Evolutionary conservation across 2,113 vertebrate species (phyloP).

Genomic region (Leptodactylus fuscus): DNA sequence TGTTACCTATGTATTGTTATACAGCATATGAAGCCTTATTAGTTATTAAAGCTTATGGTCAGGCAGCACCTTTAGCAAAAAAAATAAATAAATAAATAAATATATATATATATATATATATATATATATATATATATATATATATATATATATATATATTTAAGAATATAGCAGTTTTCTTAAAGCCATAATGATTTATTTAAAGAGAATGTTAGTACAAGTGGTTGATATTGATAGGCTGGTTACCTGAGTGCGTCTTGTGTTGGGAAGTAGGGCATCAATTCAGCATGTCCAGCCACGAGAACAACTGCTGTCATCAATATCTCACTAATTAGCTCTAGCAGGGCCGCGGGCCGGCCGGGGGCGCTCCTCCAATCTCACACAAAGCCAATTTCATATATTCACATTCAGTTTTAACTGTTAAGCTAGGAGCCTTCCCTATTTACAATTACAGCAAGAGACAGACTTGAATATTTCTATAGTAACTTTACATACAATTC

Average conservation of each 20-base stretch:
- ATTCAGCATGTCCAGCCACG: neutral
- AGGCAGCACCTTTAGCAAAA: no score
- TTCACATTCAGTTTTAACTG: neutral
- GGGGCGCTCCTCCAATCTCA: neutral
- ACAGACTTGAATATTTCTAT: neutral
- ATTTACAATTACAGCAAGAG: neutral
- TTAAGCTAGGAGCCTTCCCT: neutral
- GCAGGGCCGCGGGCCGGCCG: neutral
- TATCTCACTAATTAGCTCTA: conserved; percentile 31
- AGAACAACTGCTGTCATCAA: conserved; percentile 9
- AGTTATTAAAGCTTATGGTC: no score
- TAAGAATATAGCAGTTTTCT: no score
- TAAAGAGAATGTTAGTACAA: no score
- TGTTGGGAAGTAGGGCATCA: conserved; percentile 15
- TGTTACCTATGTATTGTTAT: no score
- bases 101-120: no score
- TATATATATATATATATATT: no score
- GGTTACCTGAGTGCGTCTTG: conserved; percentile 23
- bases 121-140: no score
- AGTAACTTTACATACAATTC: no score
- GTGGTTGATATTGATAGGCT: neutral
- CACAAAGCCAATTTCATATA: conserved; percentile 8
- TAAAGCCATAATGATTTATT: no score
- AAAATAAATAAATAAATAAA: no score
- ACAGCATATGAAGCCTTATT: no score